Conservation (phyloP, 2,113 vertebrate species). For the Dinomys branickii region DNA sequence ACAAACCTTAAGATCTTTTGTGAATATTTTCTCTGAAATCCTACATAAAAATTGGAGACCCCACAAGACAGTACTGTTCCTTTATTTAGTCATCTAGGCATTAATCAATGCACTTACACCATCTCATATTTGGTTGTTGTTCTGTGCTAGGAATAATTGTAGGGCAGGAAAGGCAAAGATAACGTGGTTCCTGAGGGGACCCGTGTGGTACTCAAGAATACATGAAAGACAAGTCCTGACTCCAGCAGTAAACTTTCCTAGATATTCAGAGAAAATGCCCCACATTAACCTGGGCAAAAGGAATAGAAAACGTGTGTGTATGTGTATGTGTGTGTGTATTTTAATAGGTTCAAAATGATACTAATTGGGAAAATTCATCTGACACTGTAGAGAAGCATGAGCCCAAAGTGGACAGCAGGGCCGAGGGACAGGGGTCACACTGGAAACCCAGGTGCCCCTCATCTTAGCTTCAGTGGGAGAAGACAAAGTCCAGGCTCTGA, state of each 20-base stretch:
- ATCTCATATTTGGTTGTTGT: neutral
- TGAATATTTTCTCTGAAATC: neutral
- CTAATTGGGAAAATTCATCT: constrained; percentile 23
- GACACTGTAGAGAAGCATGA: neutral
- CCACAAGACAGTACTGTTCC: neutral
- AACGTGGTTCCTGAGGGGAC: fast-evolving
- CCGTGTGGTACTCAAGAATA: neutral
- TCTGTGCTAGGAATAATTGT: neutral
- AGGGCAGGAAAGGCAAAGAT: neutral
- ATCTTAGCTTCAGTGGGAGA: neutral
- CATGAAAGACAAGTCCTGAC: neutral
- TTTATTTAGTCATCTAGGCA: neutral
- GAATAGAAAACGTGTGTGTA: neutral
- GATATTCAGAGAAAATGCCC: neutral
- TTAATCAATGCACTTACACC: neutral
- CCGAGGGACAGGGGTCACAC: neutral
- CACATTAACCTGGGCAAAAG: neutral
- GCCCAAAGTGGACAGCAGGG: neutral
- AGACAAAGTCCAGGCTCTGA: neutral
- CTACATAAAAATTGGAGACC: neutral
- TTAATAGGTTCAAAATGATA: neutral
- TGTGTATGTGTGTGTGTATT: too few species aligned
- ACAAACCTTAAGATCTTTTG: neutral
- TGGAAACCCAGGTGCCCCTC: neutral
- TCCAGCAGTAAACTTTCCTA: neutral